A percentile compares a stretch with the other conserved stretches of the same genome.
phyloP scores from a whole-genome alignment of 2,797 vertebrate genomes.

The Avahi laniger region DNA sequence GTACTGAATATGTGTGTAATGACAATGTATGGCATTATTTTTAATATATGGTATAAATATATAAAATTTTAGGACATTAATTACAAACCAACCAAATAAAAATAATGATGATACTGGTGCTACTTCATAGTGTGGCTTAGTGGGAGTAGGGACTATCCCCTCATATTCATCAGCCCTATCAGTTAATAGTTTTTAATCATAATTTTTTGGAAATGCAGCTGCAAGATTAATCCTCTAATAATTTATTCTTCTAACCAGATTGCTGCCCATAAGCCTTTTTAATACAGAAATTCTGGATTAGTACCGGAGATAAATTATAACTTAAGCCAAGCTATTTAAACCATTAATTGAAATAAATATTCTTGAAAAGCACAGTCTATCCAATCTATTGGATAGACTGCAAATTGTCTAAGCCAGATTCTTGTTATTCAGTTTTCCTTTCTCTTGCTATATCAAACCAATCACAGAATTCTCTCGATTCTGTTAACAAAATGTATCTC shows the following conservation, averaged over 20 bases:
- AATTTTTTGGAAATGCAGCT: not conserved
- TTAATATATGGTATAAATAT: not conserved
- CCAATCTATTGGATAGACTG: not conserved
- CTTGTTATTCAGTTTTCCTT: not conserved
- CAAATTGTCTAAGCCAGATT: not conserved
- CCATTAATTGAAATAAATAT: not conserved
- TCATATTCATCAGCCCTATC: not conserved
- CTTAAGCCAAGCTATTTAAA: not conserved
- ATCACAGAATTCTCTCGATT: not conserved
- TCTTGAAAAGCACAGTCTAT: not conserved
- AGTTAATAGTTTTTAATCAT: not conserved
- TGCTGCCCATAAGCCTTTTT: not conserved
- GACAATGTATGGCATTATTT: not conserved
- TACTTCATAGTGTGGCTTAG: not conserved
- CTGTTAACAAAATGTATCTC: not conserved
- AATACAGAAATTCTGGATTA: not conserved
- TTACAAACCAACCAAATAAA: not conserved
- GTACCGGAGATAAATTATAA: not conserved
- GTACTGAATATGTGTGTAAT: not conserved
- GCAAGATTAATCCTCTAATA: not conserved
- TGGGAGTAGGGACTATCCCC: not conserved
- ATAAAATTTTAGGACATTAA: not conserved
- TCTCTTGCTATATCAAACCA: not conserved
- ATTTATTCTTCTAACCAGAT: not conserved
- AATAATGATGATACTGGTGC: not conserved